Conservation (phyloP, 2,888 invertebrate genomes). For the Lepetodrilus schrolli region DNA sequence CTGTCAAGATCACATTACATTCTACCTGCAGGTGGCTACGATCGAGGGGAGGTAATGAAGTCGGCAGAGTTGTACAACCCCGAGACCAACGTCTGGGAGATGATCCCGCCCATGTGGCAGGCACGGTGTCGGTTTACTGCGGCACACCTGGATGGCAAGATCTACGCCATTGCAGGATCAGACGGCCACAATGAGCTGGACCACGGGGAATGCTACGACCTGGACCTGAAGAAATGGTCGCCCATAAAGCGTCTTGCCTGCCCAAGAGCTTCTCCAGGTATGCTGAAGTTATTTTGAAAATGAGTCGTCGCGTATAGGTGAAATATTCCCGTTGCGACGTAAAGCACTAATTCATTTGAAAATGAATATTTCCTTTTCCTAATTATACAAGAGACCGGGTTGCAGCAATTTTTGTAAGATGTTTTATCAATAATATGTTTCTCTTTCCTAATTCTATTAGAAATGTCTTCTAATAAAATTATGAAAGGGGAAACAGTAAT, state of each 20-base stretch:
- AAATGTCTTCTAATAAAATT: no score
- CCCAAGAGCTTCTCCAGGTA: conserved; percentile 82
- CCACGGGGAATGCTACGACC: conserved; percentile 81
- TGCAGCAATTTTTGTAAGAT: no score
- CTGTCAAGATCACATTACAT: no score
- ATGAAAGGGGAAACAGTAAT: no score
- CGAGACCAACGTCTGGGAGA: conserved; percentile 82
- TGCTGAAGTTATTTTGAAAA: background rate
- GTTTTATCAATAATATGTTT: no score
- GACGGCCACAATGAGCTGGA: conserved; percentile 88
- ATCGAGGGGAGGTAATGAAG: conserved; percentile 87
- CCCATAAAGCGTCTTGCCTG: conserved; percentile 79
- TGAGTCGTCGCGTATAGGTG: no score
- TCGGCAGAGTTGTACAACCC: conserved; percentile 86
- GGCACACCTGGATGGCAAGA: conserved; percentile 81
- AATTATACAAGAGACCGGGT: no score
- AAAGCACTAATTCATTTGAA: no score
- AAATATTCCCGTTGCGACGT: no score
- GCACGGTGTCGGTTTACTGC: conserved; percentile 87
- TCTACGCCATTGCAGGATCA: conserved; percentile 86
- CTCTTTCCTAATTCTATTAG: no score
- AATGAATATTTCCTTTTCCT: no score
- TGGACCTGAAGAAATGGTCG: conserved; percentile 77
- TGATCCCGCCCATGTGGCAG: conserved; percentile 83
- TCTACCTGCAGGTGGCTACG: conserved; percentile 85